Conservation (phyloP, 2,888 invertebrate genomes). For the Eupithecia pulchellata region DNA sequence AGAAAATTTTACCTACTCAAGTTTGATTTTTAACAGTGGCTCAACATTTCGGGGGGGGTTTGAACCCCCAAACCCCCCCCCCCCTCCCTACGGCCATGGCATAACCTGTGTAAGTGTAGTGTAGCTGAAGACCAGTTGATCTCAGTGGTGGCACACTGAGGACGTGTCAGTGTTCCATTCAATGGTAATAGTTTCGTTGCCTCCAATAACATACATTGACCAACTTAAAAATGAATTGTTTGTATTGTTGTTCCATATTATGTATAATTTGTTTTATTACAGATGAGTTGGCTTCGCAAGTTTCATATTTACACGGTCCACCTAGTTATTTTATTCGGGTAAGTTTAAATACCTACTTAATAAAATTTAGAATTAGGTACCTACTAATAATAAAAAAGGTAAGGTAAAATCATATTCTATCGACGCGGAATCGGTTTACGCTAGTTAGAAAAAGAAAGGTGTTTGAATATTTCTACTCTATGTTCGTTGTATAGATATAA, state of each 20-base stretch:
- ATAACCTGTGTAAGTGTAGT: background rate
- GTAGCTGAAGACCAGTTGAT: slow-evolving; percentile 26
- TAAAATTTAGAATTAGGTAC: too few species aligned
- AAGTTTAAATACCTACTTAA: background rate
- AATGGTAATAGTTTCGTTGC: background rate
- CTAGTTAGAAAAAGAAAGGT: background rate
- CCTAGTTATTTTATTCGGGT: slow-evolving; percentile 43
- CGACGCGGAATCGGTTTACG: background rate
- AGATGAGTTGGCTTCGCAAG: slow-evolving; percentile 60
- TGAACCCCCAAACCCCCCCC: too few species aligned
- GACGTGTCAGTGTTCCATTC: slow-evolving; percentile 16
- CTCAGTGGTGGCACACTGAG: slow-evolving; percentile 21
- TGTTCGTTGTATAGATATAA: background rate
- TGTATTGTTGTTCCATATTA: background rate
- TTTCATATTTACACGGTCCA: slow-evolving; percentile 49
- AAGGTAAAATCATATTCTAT: background rate
- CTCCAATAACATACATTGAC: background rate
- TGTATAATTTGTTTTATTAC: slow-evolving; percentile 47
- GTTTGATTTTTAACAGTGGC: too few species aligned
- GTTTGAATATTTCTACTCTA: background rate
- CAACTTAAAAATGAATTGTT: background rate
- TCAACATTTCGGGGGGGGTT: too few species aligned
- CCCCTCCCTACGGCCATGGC: too few species aligned
- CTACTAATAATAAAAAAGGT: too few species aligned
- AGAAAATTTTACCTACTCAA: too few species aligned